Evolutionary conservation across 2,888 invertebrate genomes (phyloP).

Genomic region (Barypeithes pellucidus): DNA sequence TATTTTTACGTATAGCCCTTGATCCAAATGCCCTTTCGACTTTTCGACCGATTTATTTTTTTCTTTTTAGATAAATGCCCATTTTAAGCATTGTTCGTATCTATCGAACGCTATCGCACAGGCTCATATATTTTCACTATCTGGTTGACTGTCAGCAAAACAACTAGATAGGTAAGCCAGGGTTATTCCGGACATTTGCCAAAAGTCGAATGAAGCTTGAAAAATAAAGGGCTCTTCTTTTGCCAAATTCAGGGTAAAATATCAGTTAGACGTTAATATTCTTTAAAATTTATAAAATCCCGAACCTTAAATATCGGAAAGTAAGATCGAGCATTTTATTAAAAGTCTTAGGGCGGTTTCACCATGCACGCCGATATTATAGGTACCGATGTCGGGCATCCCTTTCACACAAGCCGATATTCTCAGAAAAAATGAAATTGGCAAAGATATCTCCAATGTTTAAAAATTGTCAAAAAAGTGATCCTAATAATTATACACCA

Average conservation of each 20-base stretch:
- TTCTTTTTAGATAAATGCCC: conserved; percentile 10
- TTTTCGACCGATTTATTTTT: neutral
- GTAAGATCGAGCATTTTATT: no score
- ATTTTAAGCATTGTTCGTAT: conserved; percentile 26
- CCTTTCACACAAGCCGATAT: no score
- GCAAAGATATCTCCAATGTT: no score
- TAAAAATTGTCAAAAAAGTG: no score
- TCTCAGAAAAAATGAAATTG: no score
- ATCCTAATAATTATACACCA: no score
- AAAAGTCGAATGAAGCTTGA: conserved; percentile 34
- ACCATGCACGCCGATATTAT: no score
- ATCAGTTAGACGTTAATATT: neutral
- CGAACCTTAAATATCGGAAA: no score
- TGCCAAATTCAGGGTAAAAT: conserved; percentile 27
- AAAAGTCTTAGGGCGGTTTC: no score
- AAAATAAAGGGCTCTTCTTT: conserved; percentile 25
- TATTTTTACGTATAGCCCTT: neutral
- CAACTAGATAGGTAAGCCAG: conserved; percentile 32
- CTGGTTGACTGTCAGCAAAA: conserved; percentile 33
- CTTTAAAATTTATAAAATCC: neutral
- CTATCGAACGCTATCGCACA: conserved; percentile 17
- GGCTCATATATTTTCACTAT: conserved; percentile 33
- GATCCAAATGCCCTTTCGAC: neutral
- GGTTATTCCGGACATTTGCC: conserved; percentile 29
- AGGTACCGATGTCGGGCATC: no score